phyloP scores from a whole-genome alignment of 2,888 invertebrate species.

The Pseudococcus longispinus region DNA sequence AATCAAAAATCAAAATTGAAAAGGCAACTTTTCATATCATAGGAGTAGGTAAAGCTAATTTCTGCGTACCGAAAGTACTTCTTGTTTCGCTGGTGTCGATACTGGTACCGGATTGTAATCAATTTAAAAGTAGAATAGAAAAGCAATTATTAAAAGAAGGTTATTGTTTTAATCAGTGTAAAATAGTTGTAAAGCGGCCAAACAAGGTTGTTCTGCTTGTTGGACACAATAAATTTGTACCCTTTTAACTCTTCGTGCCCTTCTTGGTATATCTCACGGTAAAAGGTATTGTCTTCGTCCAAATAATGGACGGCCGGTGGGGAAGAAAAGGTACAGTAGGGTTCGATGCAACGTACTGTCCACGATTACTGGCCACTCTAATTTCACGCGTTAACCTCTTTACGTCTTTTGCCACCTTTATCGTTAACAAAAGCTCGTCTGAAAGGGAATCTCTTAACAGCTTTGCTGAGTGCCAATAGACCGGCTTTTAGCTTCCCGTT shows the following conservation, averaged over 20 bases:
- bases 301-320: slow-evolving; percentile 10
- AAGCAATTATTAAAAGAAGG: slow-evolving; percentile 43
- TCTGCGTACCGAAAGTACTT: background rate
- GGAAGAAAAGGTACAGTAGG: slow-evolving; percentile 30
- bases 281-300: slow-evolving; percentile 32
- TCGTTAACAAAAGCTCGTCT: slow-evolving; percentile 10
- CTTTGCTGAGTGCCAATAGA: slow-evolving; percentile 51
- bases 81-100: background rate
- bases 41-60: too few relatives aligned
- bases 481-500: slow-evolving; percentile 40
- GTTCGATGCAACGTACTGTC: slow-evolving; percentile 47
- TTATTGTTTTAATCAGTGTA: slow-evolving; percentile 57
- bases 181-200: slow-evolving; percentile 55
- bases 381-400: slow-evolving; percentile 50
- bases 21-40: too few relatives aligned
- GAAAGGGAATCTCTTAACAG: slow-evolving; percentile 49
- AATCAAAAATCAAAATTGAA: too few relatives aligned
- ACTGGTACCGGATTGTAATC: background rate
- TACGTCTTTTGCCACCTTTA: slow-evolving; percentile 50
- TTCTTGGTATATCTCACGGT: slow-evolving; percentile 37
- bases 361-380: slow-evolving; percentile 50
- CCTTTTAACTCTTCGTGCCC: slow-evolving; percentile 47
- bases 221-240: slow-evolving; percentile 56
- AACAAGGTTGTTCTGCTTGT: slow-evolving; percentile 56
- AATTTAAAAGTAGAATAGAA: background rate